phyloP scores from a whole-genome alignment of 2,888 invertebrate genomes.

The Chydorus sphaericus region DNA sequence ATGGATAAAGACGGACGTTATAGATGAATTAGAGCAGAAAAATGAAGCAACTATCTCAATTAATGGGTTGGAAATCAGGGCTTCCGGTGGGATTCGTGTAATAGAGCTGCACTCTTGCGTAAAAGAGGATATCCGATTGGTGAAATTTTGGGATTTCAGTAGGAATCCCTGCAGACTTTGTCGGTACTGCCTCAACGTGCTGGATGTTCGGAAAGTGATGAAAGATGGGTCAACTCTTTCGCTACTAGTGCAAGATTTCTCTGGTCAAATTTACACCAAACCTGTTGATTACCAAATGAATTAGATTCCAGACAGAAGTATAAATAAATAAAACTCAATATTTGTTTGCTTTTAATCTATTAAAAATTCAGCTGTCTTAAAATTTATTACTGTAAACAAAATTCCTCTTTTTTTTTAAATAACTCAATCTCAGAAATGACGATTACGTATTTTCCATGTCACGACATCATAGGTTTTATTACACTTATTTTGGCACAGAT shows the following conservation, averaged over 20 bases:
- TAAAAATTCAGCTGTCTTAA: too few relatives aligned
- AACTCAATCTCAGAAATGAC: too few relatives aligned
- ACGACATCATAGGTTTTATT: too few relatives aligned
- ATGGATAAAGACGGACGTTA: neutral
- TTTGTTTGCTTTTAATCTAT: too few relatives aligned
- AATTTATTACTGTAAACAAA: too few relatives aligned
- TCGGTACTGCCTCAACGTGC: neutral
- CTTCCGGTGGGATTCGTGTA: slow-evolving; percentile 46
- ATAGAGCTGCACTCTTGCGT: slow-evolving; percentile 51
- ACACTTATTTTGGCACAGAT: too few relatives aligned
- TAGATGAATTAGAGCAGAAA: neutral
- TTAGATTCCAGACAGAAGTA: too few relatives aligned
- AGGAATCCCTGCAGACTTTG: slow-evolving; percentile 22
- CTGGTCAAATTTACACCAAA: neutral
- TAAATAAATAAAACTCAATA: too few relatives aligned
- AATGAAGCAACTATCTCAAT: neutral
- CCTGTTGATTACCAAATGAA: too few relatives aligned
- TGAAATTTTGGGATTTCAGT: slow-evolving; percentile 45
- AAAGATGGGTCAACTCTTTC: neutral
- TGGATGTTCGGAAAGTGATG: too few relatives aligned
- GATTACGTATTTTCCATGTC: too few relatives aligned
- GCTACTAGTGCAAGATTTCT: neutral
- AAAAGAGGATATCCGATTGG: slow-evolving; percentile 42
- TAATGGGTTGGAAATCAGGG: slow-evolving; percentile 31
- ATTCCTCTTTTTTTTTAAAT: too few relatives aligned